Evolutionary conservation across 2,113 vertebrate species (phyloP).

Genomic region (human (Homo sapiens)): DNA sequence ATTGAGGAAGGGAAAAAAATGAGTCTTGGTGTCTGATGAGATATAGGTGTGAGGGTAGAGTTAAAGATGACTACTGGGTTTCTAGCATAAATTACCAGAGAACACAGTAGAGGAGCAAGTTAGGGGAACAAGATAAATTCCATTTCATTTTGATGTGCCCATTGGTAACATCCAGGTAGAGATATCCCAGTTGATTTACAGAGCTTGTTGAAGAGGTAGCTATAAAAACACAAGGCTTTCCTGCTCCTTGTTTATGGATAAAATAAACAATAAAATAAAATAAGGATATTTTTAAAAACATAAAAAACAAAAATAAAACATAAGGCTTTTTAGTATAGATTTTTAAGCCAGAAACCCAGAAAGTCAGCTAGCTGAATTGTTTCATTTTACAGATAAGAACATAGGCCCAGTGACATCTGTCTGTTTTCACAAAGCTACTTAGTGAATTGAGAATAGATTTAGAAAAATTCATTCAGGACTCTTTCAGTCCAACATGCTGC

Average conservation of each 20-base stretch:
- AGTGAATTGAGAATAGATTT: not conserved
- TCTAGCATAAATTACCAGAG: not conserved
- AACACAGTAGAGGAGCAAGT: not conserved
- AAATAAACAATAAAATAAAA: no score
- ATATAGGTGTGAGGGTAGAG: not conserved
- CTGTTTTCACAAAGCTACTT: constrained; percentile 31
- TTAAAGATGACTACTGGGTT: not conserved
- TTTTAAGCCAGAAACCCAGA: not conserved
- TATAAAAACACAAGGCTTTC: constrained; percentile 20
- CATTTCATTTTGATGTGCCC: not conserved
- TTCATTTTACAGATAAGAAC: constrained; percentile 36
- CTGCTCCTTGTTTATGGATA: no score
- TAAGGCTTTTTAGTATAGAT: not conserved
- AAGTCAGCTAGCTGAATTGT: not conserved
- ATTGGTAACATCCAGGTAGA: not conserved
- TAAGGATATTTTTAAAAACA: no score
- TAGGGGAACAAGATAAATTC: not conserved
- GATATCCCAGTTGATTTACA: not conserved
- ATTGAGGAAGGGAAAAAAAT: not conserved
- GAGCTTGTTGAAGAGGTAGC: constrained; percentile 12
- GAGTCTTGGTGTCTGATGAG: not conserved
- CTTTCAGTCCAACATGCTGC: not conserved
- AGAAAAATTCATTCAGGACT: not conserved
- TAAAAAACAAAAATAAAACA: not conserved
- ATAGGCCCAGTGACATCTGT: not conserved